A percentile compares a stretch with the other conserved stretches of the same genome.
Evolutionary conservation across 2,797 vertebrate species (phyloP).

Genomic region (Cercopithecus mitis): DNA sequence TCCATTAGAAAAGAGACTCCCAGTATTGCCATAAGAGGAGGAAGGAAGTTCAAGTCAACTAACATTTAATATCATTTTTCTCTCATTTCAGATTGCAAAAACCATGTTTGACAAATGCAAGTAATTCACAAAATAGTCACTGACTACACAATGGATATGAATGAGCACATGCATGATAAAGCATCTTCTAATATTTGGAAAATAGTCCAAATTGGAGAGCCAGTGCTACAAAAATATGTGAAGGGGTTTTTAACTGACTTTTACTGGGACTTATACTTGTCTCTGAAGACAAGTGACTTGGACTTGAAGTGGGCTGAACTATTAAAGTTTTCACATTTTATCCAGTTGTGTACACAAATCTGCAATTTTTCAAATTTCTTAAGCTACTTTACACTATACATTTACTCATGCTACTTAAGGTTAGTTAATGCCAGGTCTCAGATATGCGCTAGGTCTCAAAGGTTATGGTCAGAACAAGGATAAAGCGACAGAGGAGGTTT

Average conservation of each 20-base stretch:
- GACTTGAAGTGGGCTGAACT: neutral
- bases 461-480: neutral
- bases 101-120: neutral
- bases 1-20: conserved; percentile 52
- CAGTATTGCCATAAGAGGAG: conserved; percentile 42
- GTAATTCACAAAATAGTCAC: conserved; percentile 14
- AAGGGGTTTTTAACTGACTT: neutral
- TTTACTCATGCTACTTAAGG: neutral
- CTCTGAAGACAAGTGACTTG: neutral
- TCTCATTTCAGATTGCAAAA: conserved; percentile 41
- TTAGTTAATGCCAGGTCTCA: neutral
- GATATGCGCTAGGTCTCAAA: neutral
- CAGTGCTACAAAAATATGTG: neutral
- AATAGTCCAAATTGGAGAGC: neutral
- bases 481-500: neutral
- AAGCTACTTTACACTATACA: neutral
- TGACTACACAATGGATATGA: neutral
- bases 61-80: conserved; percentile 38
- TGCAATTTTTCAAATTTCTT: neutral
- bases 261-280: neutral
- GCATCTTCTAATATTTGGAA: neutral
- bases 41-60: conserved; percentile 26
- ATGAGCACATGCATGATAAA: neutral
- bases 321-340: neutral
- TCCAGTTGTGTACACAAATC: neutral